These are phyloP conservation scores for Mythimna loreyi DNA, from an alignment of 2,888 invertebrate species.

Conservation along the genomic window DNA sequence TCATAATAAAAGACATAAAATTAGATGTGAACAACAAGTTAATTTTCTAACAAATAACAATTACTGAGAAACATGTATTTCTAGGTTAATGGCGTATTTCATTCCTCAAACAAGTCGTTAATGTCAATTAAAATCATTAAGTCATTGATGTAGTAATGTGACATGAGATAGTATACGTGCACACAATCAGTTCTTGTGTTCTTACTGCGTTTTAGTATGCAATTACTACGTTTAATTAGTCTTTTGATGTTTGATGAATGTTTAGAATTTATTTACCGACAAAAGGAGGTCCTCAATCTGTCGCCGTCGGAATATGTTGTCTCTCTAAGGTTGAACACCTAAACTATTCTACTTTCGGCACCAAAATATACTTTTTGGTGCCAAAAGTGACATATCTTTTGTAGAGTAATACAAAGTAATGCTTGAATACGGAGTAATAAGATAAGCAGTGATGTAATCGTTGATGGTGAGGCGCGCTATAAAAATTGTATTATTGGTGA, in stretches of 20 bases:
- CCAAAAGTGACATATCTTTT: no score
- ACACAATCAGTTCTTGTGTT: conserved; percentile 20
- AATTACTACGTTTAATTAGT: conserved; percentile 39
- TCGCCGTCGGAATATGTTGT: no score
- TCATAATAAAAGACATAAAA: background rate
- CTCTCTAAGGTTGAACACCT: no score
- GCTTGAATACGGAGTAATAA: no score
- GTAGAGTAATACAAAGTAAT: no score
- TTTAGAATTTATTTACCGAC: conserved; percentile 24
- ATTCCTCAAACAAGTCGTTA: conserved; percentile 35
- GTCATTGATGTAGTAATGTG: conserved; percentile 23
- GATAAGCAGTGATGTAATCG: no score
- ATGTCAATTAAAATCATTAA: conserved; percentile 41
- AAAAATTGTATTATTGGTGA: no score
- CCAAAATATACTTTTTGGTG: no score
- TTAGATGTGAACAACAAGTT: background rate
- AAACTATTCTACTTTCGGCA: no score
- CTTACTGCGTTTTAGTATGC: conserved; percentile 24
- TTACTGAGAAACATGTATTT: conserved; percentile 23
- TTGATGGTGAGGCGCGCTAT: no score
- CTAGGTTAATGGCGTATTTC: conserved; percentile 49
- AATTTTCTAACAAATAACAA: conserved; percentile 22
- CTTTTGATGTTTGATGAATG: conserved; percentile 15
- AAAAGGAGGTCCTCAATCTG: background rate
- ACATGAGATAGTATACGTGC: conserved; percentile 33